Conservation (phyloP, 2,113 vertebrate species). For the Passer domesticus region DNA sequence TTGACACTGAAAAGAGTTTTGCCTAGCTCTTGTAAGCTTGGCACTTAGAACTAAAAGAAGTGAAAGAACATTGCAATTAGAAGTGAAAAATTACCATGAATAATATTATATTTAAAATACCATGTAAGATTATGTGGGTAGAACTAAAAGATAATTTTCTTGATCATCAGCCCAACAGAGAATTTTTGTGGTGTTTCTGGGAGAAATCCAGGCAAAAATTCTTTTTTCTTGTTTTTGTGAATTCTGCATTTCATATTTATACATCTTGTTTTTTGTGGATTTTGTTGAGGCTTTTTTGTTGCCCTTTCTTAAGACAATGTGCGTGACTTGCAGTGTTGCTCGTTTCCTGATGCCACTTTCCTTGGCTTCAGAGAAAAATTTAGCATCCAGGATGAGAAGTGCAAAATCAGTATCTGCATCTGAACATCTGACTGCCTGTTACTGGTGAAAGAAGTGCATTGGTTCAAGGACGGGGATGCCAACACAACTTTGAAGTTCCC, state of each 20-base stretch:
- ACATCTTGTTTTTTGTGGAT: neutral
- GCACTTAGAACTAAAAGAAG: neutral
- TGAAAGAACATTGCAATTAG: neutral
- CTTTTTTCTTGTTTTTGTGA: neutral
- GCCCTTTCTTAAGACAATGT: neutral
- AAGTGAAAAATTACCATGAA: neutral
- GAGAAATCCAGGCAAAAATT: neutral
- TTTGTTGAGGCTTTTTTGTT: neutral
- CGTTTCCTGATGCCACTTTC: neutral
- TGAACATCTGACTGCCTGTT: neutral
- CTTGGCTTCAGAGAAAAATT: neutral
- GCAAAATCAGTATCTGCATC: neutral
- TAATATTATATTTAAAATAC: neutral
- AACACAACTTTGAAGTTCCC: neutral
- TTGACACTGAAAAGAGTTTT: neutral
- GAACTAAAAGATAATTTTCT: neutral
- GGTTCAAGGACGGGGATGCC: fast-evolving
- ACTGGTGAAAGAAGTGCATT: neutral
- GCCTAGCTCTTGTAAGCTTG: neutral
- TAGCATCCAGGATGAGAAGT: neutral
- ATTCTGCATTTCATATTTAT: neutral
- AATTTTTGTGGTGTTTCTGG: neutral
- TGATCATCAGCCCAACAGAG: neutral
- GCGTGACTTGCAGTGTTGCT: neutral
- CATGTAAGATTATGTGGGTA: neutral